Base-by-base conservation (phyloP, 2,113 vertebrate genomes). In the Ursus arctos region DNA sequence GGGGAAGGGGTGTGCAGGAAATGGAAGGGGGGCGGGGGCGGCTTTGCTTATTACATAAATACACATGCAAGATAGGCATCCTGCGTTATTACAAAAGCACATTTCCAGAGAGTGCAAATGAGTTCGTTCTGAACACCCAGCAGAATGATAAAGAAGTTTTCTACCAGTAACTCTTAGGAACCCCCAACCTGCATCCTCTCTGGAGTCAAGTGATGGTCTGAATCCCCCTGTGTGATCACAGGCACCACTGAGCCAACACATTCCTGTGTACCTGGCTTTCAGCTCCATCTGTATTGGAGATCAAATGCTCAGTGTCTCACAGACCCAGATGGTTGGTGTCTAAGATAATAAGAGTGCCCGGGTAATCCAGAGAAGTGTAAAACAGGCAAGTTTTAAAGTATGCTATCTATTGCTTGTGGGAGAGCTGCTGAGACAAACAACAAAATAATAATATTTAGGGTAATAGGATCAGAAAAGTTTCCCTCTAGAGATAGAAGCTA, bases 131-230 rank as follows among this genome's bases (percentile, higher is more conserved):
- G 57, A 71, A 84, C 13, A 28, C 26, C 22, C 2, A 15, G 51
- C 47, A 3, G 28, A 82, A 82, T 26, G 63, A 43, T 36, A 12
- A 69, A 83, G 43, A 83, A 22, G 8, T 55, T 69, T 88, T n/a
- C 57, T 14, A 22, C 1, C 16, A 15, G 6, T 10, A 26, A 51
- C 65, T 72, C 67, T 24, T 9, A 8, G 55, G 87, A 51, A 22
- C 33, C 53, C 49, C 53, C 18, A 40, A 14, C 1, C 7, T 67
- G 24, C 28, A 33, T 40, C 19, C 31, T 59, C 7, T 47, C 43
- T 57, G 2, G 1, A 55, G 57, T 24, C 12, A 21, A 0, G 4
- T 22, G 91, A 80, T 0, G 4, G 33, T 18, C 4, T 31, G 40
- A 47, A 57, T 57, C 24, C 55, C 6, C 0, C 21, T 1, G 65